These are phyloP conservation scores for Mycetomoellerius zeteki DNA, from an alignment of 1,140 invertebrate species.

Conservation along the genomic window DNA sequence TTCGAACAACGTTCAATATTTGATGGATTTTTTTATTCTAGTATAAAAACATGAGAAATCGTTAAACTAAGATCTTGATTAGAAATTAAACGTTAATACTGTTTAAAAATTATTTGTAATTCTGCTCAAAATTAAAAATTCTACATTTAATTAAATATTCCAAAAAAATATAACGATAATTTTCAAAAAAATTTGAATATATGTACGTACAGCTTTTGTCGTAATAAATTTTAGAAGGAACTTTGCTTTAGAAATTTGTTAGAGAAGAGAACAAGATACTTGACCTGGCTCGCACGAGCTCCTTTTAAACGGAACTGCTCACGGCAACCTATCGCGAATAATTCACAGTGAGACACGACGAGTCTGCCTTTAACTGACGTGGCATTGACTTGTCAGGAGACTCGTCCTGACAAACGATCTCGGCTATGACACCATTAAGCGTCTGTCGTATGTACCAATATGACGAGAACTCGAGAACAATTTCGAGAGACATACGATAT, in stretches of 20 bases:
- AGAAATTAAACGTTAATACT: background rate
- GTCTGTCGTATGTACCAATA: background rate
- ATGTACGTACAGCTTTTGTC: background rate
- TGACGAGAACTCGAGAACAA: conserved; percentile 45
- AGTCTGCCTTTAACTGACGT: conserved; percentile 70
- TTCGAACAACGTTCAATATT: background rate
- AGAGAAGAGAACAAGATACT: conserved; percentile 32
- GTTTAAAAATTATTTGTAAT: background rate
- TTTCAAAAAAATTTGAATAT: background rate
- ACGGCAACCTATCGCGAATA: conserved; percentile 60
- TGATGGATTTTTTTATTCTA: background rate
- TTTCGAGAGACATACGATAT: conserved; percentile 31
- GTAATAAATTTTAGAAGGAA: background rate
- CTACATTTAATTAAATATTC: no score
- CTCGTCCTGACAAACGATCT: conserved; percentile 75
- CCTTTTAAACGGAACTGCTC: conserved; percentile 56
- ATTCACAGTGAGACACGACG: conserved; percentile 62
- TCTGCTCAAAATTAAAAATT: background rate
- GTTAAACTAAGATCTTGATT: background rate
- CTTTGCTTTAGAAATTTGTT: conserved; percentile 9
- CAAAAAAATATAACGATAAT: background rate
- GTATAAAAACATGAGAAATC: background rate
- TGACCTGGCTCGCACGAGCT: conserved; percentile 32
- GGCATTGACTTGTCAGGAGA: conserved; percentile 73
- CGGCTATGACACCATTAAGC: conserved; percentile 66